These are phyloP conservation scores for Puma concolor DNA, from an alignment of 2,113 vertebrate species.

Conservation along the genomic window DNA sequence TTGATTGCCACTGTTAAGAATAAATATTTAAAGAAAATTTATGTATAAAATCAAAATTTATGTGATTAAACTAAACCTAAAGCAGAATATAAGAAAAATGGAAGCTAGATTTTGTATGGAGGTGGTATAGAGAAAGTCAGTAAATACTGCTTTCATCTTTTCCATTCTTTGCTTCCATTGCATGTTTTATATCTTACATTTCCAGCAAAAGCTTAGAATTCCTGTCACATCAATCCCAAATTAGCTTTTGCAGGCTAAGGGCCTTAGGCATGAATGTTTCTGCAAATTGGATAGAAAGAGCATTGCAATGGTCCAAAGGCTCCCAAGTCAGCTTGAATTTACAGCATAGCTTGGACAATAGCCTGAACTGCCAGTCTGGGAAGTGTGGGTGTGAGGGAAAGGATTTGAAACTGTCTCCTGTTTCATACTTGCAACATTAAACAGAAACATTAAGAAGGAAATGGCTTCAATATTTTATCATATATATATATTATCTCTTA, in stretches of 20 bases:
- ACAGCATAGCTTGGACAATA: not conserved
- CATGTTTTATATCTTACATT: constrained; percentile 24
- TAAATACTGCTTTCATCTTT: not conserved
- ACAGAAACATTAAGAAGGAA: constrained; percentile 11
- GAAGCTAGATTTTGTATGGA: not conserved
- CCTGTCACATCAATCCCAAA: constrained; percentile 65
- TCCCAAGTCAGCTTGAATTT: constrained; percentile 65
- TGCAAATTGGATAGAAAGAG: constrained; percentile 67
- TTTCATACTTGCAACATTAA: constrained; percentile 33
- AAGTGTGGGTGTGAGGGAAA: not conserved
- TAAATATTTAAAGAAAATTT: not conserved
- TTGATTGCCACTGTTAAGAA: not conserved
- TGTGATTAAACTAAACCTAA: not conserved
- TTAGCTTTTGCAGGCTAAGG: constrained; percentile 59
- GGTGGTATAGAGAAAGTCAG: not conserved
- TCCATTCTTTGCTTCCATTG: not conserved
- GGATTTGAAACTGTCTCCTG: not conserved
- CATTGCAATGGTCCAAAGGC: constrained; percentile 11
- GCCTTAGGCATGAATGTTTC: constrained; percentile 65
- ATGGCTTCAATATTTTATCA: not conserved
- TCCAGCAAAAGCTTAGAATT: constrained; percentile 34
- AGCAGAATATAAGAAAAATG: not conserved
- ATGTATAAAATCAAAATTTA: not conserved
- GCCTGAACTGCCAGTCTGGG: not conserved
- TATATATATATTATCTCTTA: not conserved